These are phyloP conservation scores for Apotomis capreana DNA, from an alignment of 2,888 invertebrate genomes.

Conservation along the genomic window DNA sequence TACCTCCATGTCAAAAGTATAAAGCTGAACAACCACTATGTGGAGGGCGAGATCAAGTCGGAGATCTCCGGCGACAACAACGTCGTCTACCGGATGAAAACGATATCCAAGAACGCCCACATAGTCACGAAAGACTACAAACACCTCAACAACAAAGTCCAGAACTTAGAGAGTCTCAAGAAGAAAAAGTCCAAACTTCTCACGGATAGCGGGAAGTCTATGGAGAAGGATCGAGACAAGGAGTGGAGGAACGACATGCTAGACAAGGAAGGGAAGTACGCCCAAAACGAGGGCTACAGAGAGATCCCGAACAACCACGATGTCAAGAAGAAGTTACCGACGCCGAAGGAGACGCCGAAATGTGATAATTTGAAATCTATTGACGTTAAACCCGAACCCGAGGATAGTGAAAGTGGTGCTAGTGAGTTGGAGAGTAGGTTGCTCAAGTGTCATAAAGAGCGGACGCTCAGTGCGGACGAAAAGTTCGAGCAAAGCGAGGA, in stretches of 20 bases:
- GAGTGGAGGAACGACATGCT: conserved; percentile 84
- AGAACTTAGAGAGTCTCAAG: conserved; percentile 65
- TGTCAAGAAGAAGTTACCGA: conserved; percentile 76
- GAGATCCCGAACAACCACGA: conserved; percentile 74
- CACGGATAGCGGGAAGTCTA: conserved; percentile 61
- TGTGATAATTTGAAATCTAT: conserved; percentile 68
- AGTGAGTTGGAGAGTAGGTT: conserved; percentile 71
- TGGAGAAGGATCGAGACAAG: conserved; percentile 74
- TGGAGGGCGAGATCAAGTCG: conserved; percentile 69
- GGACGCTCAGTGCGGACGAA: conserved; percentile 72
- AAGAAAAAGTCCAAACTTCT: conserved; percentile 76
- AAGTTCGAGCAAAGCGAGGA: conserved; percentile 39
- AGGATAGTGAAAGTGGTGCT: conserved; percentile 70
- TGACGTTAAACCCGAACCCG: conserved; percentile 70
- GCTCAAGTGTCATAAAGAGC: conserved; percentile 73
- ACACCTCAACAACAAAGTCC: conserved; percentile 67
- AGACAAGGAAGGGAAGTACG: conserved; percentile 81
- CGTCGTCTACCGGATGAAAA: conserved; percentile 77
- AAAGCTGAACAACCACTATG: conserved; percentile 72
- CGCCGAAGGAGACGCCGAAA: conserved; percentile 66
- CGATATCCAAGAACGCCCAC: conserved; percentile 78
- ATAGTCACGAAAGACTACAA: conserved; percentile 79
- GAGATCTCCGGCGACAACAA: conserved; percentile 74
- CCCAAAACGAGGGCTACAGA: conserved; percentile 80
- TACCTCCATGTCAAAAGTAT: conserved; percentile 71